A percentile compares a stretch with the other conserved stretches of the same genome.
phyloP scores from a whole-genome alignment of 2,888 invertebrate genomes.

The Pristionchus mayeri region DNA sequence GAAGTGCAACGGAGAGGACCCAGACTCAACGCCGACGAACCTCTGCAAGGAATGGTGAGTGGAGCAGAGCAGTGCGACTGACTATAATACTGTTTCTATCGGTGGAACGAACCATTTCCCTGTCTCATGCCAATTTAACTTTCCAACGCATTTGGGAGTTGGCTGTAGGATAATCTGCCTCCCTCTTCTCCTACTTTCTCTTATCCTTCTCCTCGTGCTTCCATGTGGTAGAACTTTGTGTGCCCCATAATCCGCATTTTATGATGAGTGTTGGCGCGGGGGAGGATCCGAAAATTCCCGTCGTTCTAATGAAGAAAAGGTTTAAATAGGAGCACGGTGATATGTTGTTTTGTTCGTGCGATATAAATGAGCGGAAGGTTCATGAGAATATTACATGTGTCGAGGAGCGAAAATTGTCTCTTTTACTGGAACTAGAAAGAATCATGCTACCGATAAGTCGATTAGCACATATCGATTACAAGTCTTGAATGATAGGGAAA shows the following conservation, averaged over 20 bases:
- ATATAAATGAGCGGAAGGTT: neutral
- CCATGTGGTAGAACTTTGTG: neutral
- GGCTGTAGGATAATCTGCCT: neutral
- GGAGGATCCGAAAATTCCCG: neutral
- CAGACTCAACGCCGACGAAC: neutral
- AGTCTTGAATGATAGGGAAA: too few species aligned
- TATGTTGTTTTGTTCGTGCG: too few species aligned
- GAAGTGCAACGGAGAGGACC: neutral
- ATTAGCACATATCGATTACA: slow-evolving; percentile 3
- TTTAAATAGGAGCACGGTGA: too few species aligned
- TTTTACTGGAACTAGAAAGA: neutral
- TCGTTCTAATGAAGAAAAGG: neutral
- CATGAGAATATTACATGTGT: neutral
- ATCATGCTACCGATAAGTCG: neutral
- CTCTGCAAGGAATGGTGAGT: neutral
- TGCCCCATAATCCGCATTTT: neutral
- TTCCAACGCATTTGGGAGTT: neutral
- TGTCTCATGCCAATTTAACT: too few species aligned
- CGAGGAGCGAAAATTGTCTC: too few species aligned
- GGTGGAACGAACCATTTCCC: too few species aligned
- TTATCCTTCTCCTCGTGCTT: neutral
- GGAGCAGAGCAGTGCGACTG: neutral
- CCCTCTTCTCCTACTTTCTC: too few species aligned
- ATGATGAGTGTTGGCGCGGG: neutral
- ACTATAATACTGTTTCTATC: too few species aligned